These are phyloP conservation scores for Chaetogeoica ovagalla DNA, from an alignment of 2,888 invertebrate species.

Conservation along the genomic window DNA sequence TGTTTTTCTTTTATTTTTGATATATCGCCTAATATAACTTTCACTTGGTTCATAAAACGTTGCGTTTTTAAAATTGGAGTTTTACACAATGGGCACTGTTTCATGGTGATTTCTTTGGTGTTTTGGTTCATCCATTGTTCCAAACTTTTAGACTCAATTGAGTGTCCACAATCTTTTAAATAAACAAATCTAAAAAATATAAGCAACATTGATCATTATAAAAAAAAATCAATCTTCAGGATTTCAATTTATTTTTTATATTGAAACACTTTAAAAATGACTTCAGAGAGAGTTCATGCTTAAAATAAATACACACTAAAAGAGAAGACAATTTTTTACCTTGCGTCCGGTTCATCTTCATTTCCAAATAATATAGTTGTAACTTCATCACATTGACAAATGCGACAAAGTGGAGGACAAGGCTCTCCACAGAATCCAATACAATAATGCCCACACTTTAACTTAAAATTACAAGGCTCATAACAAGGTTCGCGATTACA, in stretches of 20 bases:
- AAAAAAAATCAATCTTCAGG: too few relatives aligned
- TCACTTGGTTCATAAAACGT: conserved; percentile 65
- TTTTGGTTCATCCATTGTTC: conserved; percentile 56
- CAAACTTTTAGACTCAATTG: conserved; percentile 62
- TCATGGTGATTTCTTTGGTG: conserved; percentile 58
- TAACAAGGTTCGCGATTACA: conserved; percentile 55
- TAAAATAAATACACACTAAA: too few relatives aligned
- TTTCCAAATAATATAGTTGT: conserved; percentile 61
- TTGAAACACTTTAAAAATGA: too few relatives aligned
- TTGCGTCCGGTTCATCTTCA: conserved; percentile 64
- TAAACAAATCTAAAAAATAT: conserved; percentile 62
- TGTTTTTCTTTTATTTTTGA: conserved; percentile 58
- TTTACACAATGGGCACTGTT: conserved; percentile 66
- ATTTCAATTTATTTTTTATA: too few relatives aligned
- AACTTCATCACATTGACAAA: conserved; percentile 63
- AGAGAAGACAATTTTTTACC: conserved; percentile 32
- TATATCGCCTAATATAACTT: conserved; percentile 59
- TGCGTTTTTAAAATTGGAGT: conserved; percentile 65
- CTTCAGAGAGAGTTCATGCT: too few relatives aligned
- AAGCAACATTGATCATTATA: too few relatives aligned
- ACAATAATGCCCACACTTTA: conserved; percentile 55
- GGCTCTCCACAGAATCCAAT: conserved; percentile 56
- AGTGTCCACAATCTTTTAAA: conserved; percentile 64
- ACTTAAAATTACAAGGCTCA: conserved; percentile 48
- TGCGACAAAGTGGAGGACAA: conserved; percentile 62